A percentile compares a stretch with the other conserved stretches of the same genome.
Conservation (phyloP, 2,888 invertebrate genomes). For the Abrostola triplasia region DNA sequence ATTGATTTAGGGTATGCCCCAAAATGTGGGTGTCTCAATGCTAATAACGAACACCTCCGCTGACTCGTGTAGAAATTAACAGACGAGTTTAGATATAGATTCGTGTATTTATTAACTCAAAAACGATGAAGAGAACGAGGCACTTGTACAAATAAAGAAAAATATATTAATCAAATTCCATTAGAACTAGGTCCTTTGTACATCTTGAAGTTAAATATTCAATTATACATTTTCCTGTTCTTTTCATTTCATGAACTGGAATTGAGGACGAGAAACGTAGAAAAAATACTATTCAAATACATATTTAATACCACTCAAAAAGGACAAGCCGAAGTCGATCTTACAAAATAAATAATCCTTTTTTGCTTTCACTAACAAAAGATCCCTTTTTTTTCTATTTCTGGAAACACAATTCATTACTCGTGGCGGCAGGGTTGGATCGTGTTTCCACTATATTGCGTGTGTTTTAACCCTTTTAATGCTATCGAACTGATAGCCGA, state of each 20-base stretch:
- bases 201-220: not conserved
- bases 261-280: not conserved
- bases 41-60: too few relatives aligned
- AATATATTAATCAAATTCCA: not conserved
- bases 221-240: not conserved
- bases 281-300: slow-evolving; percentile 9
- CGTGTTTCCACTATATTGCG: slow-evolving; percentile 12
- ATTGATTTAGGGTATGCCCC: too few relatives aligned
- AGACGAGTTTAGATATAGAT: too few relatives aligned
- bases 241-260: not conserved
- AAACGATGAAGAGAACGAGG: not conserved
- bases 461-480: slow-evolving; percentile 17
- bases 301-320: slow-evolving; percentile 9
- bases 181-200: not conserved
- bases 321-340: not conserved
- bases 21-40: too few relatives aligned
- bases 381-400: slow-evolving; percentile 4
- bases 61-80: too few relatives aligned
- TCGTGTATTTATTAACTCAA: not conserved
- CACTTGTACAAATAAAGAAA: not conserved
- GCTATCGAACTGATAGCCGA: too few relatives aligned
- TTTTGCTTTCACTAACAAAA: slow-evolving; percentile 10
- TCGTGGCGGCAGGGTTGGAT: slow-evolving; percentile 23
- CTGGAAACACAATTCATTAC: slow-evolving; percentile 23
- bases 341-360: slow-evolving; percentile 25